A percentile compares a stretch with the other conserved stretches of the same genome.
phyloP scores from a whole-genome alignment of 2,113 vertebrate species.

The Tachuris rubrigastra region DNA sequence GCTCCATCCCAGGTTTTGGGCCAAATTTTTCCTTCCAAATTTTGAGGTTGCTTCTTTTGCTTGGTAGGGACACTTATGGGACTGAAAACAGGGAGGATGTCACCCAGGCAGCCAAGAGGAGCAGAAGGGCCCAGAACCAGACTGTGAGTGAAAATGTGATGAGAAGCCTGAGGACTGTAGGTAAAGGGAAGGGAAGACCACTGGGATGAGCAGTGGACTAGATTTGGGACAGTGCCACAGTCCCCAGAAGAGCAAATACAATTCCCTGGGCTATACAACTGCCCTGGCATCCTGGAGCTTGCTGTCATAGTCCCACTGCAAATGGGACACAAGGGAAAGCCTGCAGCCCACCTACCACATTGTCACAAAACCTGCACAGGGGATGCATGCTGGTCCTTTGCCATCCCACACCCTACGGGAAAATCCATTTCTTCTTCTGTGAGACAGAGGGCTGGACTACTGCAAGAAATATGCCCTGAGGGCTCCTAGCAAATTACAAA shows the following conservation, averaged over 20 bases:
- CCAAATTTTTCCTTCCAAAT: not conserved
- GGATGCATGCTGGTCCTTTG: not conserved
- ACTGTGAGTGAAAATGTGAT: not conserved
- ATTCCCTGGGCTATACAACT: not conserved
- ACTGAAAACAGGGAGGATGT: not conserved
- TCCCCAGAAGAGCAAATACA: not conserved
- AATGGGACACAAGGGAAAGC: not conserved
- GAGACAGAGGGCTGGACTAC: not conserved
- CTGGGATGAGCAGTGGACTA: not conserved
- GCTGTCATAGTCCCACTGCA: not conserved
- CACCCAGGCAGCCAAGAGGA: not conserved
- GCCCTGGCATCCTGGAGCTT: not conserved
- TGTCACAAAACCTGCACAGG: not conserved
- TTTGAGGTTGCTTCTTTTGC: not conserved
- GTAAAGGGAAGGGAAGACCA: not conserved
- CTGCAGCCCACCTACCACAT: not conserved
- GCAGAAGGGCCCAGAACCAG: not conserved
- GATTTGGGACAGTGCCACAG: not conserved
- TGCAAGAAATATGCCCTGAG: not conserved
- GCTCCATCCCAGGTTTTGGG: not conserved
- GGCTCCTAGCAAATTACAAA: conserved; percentile 17
- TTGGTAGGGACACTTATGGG: not conserved
- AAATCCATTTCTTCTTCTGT: not conserved
- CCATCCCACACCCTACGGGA: not conserved
- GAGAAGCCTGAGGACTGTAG: not conserved